These are phyloP conservation scores for Atrina japonica DNA, from an alignment of 2,888 invertebrate genomes.

Conservation along the genomic window DNA sequence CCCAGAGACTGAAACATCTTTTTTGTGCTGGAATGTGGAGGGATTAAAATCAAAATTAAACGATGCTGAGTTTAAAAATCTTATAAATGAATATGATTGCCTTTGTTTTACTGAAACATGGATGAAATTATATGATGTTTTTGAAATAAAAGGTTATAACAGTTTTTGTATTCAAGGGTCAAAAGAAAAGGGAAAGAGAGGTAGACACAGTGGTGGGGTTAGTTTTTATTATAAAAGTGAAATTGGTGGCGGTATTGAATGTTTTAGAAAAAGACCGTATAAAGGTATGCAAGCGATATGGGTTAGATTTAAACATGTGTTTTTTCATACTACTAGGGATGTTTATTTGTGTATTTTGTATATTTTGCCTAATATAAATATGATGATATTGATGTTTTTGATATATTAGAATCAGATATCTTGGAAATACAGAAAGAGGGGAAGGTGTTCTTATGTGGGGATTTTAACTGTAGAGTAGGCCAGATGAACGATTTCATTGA, in stretches of 20 bases:
- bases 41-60: background rate
- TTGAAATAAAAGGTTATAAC: background rate
- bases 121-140: background rate
- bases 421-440: too few species aligned
- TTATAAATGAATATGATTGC: background rate
- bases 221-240: constrained; percentile 2
- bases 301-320: background rate
- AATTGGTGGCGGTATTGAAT: background rate
- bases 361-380: constrained; percentile 3
- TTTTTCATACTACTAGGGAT: background rate
- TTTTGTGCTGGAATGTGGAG: too few species aligned
- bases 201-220: background rate
- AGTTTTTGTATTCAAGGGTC: too few species aligned
- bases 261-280: background rate
- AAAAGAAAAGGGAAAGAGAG: too few species aligned
- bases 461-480: too few species aligned
- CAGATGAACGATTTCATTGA: too few species aligned
- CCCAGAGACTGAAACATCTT: too few species aligned
- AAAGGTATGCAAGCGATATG: background rate
- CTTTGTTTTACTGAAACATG: background rate
- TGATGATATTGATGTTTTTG: background rate
- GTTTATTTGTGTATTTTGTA: constrained; percentile 1
- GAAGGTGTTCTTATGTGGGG: too few species aligned
- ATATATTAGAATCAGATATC: too few species aligned
- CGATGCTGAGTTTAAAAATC: background rate